Base-by-base conservation (phyloP, 2,797 vertebrate genomes). In the Bucorvus abyssinicus region DNA sequence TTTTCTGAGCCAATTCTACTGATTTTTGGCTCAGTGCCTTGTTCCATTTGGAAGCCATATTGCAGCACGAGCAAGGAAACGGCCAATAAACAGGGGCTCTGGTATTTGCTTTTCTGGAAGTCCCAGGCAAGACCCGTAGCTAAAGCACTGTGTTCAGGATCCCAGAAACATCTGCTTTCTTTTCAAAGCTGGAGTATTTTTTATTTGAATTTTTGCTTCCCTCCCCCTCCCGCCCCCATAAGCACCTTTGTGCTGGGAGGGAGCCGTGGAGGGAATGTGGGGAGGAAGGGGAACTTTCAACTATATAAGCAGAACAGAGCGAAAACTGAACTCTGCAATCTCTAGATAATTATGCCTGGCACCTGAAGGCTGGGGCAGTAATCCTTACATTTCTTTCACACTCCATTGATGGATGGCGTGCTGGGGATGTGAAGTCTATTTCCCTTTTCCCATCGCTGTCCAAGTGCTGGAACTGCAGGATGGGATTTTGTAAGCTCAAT, bases 301-400 rank as follows among this genome's bases (percentile, higher is more conserved):
- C 77, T 68, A 44, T 59, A 88, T 90, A 94, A 76, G 77, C 65
- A 91, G 71, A 84, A 10, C 73, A 93, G 44, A 89, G 32, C 34
- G 26, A 84, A 96, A 94, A 79, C 47, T 75, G 70, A 93, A 87
- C 38, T 88, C 64, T 71, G 63, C 52, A 89, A 75, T 94, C 84
- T 93, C 95, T 73, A 85, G 77, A 65, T 94, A 93, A 94, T 87
- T 95, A 81, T 86, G 79, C 86, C 94, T 90, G 89, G 87, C 86
- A 95, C 89, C 75, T 83, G 78, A 86, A 91, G 76, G 55, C 73
- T 71, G 52, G 63, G 84, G 76, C 87, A 86, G 83, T 92, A 97
- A 96, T 89, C 60, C 77, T 69, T 82, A 64, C n/a, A 78, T 95
- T 96, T 90, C 85, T 94, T 87, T 96, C 95, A 94, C 87, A 96